Percentiles rank a stretch among this genome's conserved stretches.
Evolutionary conservation across 2,888 invertebrate genomes (phyloP).

Genomic region (Gandaritis pyraliata): DNA sequence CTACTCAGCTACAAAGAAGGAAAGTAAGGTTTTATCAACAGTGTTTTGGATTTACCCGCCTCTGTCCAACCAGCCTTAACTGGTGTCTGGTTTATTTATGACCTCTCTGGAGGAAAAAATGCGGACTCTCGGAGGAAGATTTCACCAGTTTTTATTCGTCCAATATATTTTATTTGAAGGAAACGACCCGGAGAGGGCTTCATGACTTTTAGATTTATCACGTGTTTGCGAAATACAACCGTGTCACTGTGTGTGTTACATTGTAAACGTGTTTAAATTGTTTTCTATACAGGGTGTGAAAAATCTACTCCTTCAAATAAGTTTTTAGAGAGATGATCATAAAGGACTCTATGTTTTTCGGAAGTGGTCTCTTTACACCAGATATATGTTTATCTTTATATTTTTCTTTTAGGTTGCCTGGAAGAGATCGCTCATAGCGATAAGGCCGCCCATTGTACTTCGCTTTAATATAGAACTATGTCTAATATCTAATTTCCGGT

Average conservation of each 20-base stretch:
- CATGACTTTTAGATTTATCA: conserved; percentile 64
- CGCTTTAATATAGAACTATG: no score
- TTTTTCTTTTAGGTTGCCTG: no score
- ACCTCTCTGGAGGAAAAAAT: conserved; percentile 62
- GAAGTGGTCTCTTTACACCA: no score
- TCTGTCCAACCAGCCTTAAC: conserved; percentile 44
- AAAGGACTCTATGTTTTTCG: no score
- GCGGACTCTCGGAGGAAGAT: conserved; percentile 65
- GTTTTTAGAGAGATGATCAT: no score
- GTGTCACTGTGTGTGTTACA: neutral
- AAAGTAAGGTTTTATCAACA: neutral
- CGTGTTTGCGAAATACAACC: conserved; percentile 20
- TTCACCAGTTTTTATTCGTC: conserved; percentile 68
- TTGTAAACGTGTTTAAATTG: neutral
- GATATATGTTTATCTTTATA: no score
- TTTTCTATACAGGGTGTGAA: neutral
- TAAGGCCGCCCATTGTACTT: no score
- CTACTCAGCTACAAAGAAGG: no score
- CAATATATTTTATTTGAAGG: conserved; percentile 70
- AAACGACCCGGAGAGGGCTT: conserved; percentile 62
- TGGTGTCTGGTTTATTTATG: conserved; percentile 64
- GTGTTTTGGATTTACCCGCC: conserved; percentile 33
- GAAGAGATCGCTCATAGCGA: no score
- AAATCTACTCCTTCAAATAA: neutral
- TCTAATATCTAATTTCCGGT: no score